Conservation (phyloP, 2,888 invertebrate genomes). For the Cancer borealis region DNA sequence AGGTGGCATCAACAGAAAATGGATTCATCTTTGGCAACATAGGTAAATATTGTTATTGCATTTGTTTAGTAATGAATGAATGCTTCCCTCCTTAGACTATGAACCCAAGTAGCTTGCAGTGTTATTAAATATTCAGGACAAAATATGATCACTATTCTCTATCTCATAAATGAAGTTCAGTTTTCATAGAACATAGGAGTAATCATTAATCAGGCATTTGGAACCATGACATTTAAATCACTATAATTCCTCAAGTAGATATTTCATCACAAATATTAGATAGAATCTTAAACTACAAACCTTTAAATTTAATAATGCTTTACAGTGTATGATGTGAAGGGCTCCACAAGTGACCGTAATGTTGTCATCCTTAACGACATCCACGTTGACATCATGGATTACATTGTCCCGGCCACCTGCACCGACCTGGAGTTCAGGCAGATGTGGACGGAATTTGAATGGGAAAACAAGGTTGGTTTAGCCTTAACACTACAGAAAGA, state of each 20-base stretch:
- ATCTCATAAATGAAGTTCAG: too few species aligned
- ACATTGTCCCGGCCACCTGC: slow-evolving; percentile 96
- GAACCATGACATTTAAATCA: background rate
- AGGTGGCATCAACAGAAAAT: slow-evolving; percentile 97
- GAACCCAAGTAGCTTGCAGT: background rate
- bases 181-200: too few species aligned
- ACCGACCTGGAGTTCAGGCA: slow-evolving; percentile 97
- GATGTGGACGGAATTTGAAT: slow-evolving; percentile 99
- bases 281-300: too few species aligned
- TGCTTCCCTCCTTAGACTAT: background rate
- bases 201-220: too few species aligned
- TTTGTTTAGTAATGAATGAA: background rate
- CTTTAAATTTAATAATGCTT: background rate
- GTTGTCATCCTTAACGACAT: slow-evolving; percentile 99
- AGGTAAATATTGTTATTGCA: slow-evolving; percentile 72
- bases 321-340: slow-evolving; percentile 94
- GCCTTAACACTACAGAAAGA: background rate
- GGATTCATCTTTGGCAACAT: slow-evolving; percentile 99
- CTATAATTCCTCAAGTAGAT: background rate
- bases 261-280: too few species aligned
- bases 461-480: slow-evolving; percentile 95
- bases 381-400: slow-evolving; percentile 99
- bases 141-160: too few species aligned
- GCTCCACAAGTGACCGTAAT: slow-evolving; percentile 94
- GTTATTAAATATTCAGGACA: background rate